These are phyloP conservation scores for Tyrannus savana DNA, from an alignment of 2,113 vertebrate genomes.

Conservation along the genomic window DNA sequence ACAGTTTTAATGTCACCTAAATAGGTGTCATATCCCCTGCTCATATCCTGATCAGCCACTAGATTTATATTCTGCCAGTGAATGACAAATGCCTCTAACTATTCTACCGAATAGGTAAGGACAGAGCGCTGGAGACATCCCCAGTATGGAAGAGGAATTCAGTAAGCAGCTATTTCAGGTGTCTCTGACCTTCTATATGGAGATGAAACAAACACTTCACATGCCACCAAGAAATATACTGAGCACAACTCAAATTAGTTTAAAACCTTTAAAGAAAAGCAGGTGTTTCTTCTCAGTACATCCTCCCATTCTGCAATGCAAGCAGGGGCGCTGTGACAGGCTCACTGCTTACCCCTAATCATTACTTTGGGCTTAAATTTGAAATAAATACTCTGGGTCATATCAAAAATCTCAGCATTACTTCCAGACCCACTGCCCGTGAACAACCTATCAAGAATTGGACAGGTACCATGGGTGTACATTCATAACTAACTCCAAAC, in stretches of 20 bases:
- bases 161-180: background rate
- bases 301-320: background rate
- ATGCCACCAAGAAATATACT: background rate
- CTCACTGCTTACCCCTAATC: background rate
- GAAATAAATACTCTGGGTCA: background rate
- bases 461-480: accelerated
- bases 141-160: background rate
- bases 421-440: background rate
- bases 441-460: background rate
- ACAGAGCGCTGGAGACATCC: background rate
- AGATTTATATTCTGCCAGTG: background rate
- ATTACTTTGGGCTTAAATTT: background rate
- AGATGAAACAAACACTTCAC: background rate
- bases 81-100: background rate
- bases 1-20: background rate
- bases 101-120: background rate
- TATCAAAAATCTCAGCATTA: background rate
- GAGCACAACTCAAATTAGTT: background rate
- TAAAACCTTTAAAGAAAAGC: background rate
- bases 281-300: background rate
- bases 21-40: background rate
- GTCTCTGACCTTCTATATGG: background rate
- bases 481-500: background rate
- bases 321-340: accelerated
- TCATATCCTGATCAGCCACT: background rate